Percentiles rank a stretch among this genome's conserved stretches.
Evolutionary conservation across 2,888 invertebrate species (phyloP).

Genomic region (Plusia festucae): DNA sequence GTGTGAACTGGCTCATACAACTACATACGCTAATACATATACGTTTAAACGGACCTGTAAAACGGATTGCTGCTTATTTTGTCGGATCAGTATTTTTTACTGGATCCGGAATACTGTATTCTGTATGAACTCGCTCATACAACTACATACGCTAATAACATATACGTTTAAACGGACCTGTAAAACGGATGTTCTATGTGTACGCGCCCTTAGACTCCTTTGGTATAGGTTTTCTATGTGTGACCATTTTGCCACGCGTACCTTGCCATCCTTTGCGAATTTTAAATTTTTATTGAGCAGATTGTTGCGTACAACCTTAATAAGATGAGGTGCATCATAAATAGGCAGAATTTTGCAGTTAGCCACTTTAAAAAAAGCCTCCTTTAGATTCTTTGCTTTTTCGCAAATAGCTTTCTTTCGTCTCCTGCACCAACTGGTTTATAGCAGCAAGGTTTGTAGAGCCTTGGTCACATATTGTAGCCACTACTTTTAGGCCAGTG

Average conservation of each 20-base stretch:
- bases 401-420: slow-evolving; percentile 7
- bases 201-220: neutral
- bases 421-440: slow-evolving; percentile 9
- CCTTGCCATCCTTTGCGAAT: neutral
- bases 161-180: slow-evolving; percentile 8
- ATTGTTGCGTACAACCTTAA: slow-evolving; percentile 23
- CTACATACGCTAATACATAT: too few relatives aligned
- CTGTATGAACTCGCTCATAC: too few relatives aligned
- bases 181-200: slow-evolving; percentile 1
- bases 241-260: slow-evolving; percentile 18
- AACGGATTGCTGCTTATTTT: neutral
- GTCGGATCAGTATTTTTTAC: slow-evolving; percentile 8
- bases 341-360: slow-evolving; percentile 9
- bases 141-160: slow-evolving; percentile 7
- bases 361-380: slow-evolving; percentile 18
- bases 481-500: slow-evolving; percentile 12
- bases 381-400: neutral
- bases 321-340: slow-evolving; percentile 22
- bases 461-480: slow-evolving; percentile 23
- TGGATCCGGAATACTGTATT: neutral
- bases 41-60: too few relatives aligned
- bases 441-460: slow-evolving; percentile 20
- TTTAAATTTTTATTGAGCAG: slow-evolving; percentile 17
- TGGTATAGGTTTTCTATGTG: slow-evolving; percentile 7
- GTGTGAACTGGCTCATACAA: too few relatives aligned